Base-by-base conservation (phyloP, 2,797 vertebrate genomes). In the Leuciscus waleckii region DNA sequence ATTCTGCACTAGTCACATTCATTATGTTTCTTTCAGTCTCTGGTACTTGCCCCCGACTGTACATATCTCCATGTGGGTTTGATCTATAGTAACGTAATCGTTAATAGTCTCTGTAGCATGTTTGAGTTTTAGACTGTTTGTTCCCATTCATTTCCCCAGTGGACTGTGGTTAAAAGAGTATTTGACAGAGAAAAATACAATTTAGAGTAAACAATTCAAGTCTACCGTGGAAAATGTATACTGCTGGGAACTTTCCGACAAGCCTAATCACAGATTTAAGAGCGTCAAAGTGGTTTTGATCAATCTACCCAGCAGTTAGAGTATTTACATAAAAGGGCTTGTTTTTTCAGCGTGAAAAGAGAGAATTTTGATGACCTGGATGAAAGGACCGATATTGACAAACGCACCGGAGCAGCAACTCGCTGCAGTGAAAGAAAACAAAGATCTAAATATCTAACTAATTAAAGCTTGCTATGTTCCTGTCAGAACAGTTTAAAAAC, bases 381-480 rank as follows among this genome's bases (percentile, higher is more conserved):
- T 83, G 73, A 81, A 88, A 86, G 35, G 21, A 85, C 21, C 4
- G n/a, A 51, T 83, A 56, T 9, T 86, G 79, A 85, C 79, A 85
- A 90, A 85, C 54, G 73, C 70, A 71, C 77, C 5, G 1, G 21
- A 86, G 69, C 73, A 70, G 79, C 56, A 84, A 58, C 29, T 46
- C 46, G 23, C n/a, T 76, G 2, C 65, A 83, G 13, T 37, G 41
- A 75, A 17, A 71, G 26, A 77, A 65, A 81, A 86, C 63, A 84
- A 21, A 81, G 43, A 39, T 56, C 58, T 13, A 41, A 39, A 77
- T 43, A 56, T 77, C 67, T 79, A 85, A 86, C 88, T 88, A 86
- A 86, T 87, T 87, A 88, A 87, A 89, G 32, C 73, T 58, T 79
- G 70, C 79, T 85, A 86, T 87, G 87, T 89, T 87, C 74, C 67